phyloP scores from a whole-genome alignment of 2,113 vertebrate genomes.

The Lampris incognitus region DNA sequence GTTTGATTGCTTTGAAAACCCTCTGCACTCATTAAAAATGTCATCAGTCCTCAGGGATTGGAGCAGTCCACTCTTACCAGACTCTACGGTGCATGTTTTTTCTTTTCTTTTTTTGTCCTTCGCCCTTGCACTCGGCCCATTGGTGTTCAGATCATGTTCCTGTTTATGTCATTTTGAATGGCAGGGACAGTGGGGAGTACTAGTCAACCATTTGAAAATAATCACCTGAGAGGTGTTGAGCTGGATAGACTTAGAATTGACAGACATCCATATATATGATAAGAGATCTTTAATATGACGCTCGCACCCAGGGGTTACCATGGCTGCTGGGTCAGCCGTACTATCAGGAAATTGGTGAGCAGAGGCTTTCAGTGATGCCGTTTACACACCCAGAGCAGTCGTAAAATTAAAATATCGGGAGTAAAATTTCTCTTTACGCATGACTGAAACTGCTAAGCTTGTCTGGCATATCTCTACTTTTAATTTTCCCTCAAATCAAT shows the following conservation, averaged over 20 bases:
- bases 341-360: constrained; percentile 29
- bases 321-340: constrained; percentile 39
- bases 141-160: constrained; percentile 43
- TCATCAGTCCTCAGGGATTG: background rate
- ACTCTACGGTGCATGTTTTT: background rate
- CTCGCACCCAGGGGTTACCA: constrained; percentile 34
- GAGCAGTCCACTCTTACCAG: background rate
- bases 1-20: background rate
- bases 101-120: constrained; percentile 7
- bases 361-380: constrained; percentile 23
- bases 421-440: constrained; percentile 17
- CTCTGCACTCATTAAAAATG: background rate
- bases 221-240: constrained; percentile 35
- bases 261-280: constrained; percentile 45
- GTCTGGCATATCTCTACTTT: background rate
- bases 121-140: constrained; percentile 10
- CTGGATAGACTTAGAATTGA: constrained; percentile 46
- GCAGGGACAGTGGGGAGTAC: constrained; percentile 36
- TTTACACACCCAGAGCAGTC: constrained; percentile 19
- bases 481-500: background rate
- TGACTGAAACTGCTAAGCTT: constrained; percentile 4
- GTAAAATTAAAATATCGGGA: constrained; percentile 1
- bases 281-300: constrained; percentile 56
- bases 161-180: constrained; percentile 43
- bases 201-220: constrained; percentile 38